These are phyloP conservation scores for Myripristis jacobus DNA, from an alignment of 2,797 vertebrate genomes.

Conservation along the genomic window DNA sequence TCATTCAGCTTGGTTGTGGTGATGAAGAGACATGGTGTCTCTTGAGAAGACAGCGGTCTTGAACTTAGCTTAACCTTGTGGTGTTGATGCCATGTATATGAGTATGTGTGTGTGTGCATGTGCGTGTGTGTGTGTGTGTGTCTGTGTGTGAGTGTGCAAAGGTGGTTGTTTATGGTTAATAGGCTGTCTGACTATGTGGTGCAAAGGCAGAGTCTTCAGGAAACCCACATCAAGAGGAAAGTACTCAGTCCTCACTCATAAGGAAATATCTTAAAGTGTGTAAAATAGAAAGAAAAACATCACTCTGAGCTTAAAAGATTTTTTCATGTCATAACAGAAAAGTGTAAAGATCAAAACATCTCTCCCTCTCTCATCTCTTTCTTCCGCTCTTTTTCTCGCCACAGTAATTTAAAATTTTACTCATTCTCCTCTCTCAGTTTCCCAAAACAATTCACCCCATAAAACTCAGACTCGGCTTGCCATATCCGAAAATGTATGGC, in stretches of 20 bases:
- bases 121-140: slow-evolving; percentile 11
- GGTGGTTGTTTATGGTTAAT: neutral
- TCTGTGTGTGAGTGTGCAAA: neutral
- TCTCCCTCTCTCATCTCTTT: slow-evolving; percentile 11
- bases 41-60: slow-evolving; percentile 25
- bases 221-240: slow-evolving; percentile 26
- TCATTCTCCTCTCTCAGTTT: slow-evolving; percentile 72
- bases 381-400: slow-evolving; percentile 32
- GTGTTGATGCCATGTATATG: too few relatives aligned
- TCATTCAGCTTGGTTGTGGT: too few relatives aligned
- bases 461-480: slow-evolving; percentile 70
- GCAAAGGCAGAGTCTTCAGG: slow-evolving; percentile 17
- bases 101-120: too few relatives aligned
- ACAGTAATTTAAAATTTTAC: slow-evolving; percentile 71
- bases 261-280: neutral
- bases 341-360: slow-evolving; percentile 40
- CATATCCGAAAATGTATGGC: slow-evolving; percentile 76
- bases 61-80: slow-evolving; percentile 29
- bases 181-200: neutral
- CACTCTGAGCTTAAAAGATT: slow-evolving; percentile 18
- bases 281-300: slow-evolving; percentile 20
- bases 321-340: slow-evolving; percentile 49
- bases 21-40: too few relatives aligned
- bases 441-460: slow-evolving; percentile 76
- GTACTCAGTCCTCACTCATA: neutral